Evolutionary conservation across 2,888 invertebrate species (phyloP).

Genomic region (Epsilonema sp.): DNA sequence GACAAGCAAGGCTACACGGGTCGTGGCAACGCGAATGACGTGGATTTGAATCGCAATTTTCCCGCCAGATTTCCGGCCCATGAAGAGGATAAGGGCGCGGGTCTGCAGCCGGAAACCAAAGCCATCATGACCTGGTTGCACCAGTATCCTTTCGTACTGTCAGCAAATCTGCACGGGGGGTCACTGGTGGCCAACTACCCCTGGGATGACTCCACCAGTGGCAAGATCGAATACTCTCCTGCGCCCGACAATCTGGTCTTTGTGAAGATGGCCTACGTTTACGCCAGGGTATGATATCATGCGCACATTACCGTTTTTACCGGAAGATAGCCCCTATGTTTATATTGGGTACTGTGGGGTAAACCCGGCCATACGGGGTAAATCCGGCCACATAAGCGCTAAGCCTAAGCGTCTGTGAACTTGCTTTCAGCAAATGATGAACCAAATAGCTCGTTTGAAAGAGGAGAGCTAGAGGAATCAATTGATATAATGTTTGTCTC

Average conservation of each 20-base stretch:
- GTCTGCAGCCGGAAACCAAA: slow-evolving; percentile 28
- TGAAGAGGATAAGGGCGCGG: slow-evolving; percentile 15
- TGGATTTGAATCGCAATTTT: slow-evolving; percentile 75
- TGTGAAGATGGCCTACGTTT: too few relatives aligned
- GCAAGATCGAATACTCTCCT: slow-evolving; percentile 6
- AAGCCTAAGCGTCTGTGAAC: too few relatives aligned
- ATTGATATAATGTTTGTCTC: too few relatives aligned
- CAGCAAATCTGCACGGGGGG: slow-evolving; percentile 35
- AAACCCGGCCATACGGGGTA: too few relatives aligned
- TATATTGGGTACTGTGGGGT: too few relatives aligned
- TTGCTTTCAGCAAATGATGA: too few relatives aligned
- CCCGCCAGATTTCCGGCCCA: slow-evolving; percentile 58
- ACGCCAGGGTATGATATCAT: too few relatives aligned
- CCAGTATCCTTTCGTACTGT: slow-evolving; percentile 24
- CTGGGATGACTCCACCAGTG: slow-evolving; percentile 57
- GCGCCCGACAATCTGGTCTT: slow-evolving; percentile 21
- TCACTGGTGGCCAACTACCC: slow-evolving; percentile 89
- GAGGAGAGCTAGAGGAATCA: too few relatives aligned
- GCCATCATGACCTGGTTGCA: slow-evolving; percentile 31
- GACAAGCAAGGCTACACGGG: slow-evolving; percentile 38
- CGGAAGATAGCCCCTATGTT: too few relatives aligned
- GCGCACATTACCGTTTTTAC: too few relatives aligned
- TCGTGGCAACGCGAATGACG: slow-evolving; percentile 54
- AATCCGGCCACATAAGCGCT: too few relatives aligned
- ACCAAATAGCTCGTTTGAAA: too few relatives aligned